These are phyloP conservation scores for Phoenicopterus ruber DNA, from an alignment of 2,113 vertebrate genomes.

Conservation along the genomic window DNA sequence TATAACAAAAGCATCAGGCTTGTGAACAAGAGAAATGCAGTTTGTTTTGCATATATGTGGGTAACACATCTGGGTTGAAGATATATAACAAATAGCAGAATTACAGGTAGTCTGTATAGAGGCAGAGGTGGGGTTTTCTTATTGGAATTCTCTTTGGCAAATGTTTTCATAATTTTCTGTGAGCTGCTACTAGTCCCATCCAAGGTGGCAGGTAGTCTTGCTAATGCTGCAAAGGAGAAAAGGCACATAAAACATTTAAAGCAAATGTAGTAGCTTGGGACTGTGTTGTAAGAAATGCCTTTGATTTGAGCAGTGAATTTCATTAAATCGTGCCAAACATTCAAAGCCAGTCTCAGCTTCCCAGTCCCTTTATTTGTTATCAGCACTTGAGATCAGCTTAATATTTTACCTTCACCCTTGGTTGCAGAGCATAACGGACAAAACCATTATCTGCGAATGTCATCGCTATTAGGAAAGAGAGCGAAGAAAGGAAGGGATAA, in stretches of 20 bases:
- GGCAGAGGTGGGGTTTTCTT: not conserved
- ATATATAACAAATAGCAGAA: accelerated
- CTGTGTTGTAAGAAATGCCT: not conserved
- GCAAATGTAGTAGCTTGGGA: not conserved
- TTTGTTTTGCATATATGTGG: not conserved
- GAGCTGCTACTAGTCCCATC: not conserved
- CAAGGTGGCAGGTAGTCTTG: not conserved
- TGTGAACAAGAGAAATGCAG: not conserved
- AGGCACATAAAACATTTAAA: not conserved
- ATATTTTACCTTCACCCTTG: slow-evolving; percentile 56
- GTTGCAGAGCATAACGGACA: slow-evolving; percentile 3
- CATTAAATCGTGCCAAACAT: slow-evolving; percentile 23
- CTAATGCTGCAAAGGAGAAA: not conserved
- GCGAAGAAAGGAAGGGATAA: not conserved
- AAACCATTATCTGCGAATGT: slow-evolving; percentile 15
- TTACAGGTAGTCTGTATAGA: not conserved
- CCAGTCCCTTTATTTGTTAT: slow-evolving; percentile 20
- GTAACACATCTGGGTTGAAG: not conserved
- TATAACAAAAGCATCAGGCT: not conserved
- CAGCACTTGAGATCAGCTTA: slow-evolving; percentile 27
- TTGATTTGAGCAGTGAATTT: slow-evolving; percentile 44
- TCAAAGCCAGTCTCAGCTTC: not conserved
- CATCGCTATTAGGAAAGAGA: not conserved
- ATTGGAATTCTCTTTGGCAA: not conserved
- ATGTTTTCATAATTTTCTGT: not conserved